Base-by-base conservation (phyloP, 2,797 vertebrate species). In the Typhlichthys eigenmanni region DNA sequence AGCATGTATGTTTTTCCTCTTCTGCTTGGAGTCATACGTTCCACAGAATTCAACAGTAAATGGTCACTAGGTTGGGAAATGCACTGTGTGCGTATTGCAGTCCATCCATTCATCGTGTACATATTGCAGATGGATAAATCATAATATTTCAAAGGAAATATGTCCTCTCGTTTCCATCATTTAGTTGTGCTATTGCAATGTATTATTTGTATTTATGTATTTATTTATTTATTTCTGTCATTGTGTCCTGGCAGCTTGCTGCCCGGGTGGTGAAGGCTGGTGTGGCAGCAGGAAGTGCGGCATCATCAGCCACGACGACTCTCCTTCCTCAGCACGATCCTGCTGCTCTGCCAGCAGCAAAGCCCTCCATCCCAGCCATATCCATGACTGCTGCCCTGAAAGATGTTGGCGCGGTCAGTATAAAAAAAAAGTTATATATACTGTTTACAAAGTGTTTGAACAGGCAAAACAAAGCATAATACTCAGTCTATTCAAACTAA, bases 341-440 rank as follows among this genome's bases (percentile, higher is more conserved):
- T 53, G 87, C 83, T 0, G 82, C 81, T 29, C 91, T 82, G 0
- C 70, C 89, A 67, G 64, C 79, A 62, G 29, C 86, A 63, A 92
- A 90, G 77, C 78, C 89, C 60, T 55, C 74, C 74, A 77, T 69
- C 66, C 92, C 93, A 17, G 87, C 87, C 64, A 95, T 99, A 86
- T 98, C 97, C 66, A 94, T 99, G 93, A 97, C 96, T 11, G 94
- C 93, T 58, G 98, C 97, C 62, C 90, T 99, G 88, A 97, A 95
- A 89, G 95, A 97, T 64, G 95, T 99, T 46, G 95, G 96, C 69
- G 92, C 91, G 82, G 96, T 99, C 90, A 87, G 96, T 96, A 59
- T 50, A 38, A 5, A 7, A 38, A 5, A 7, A 38, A 5, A 38
- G 34, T 38, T 38, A 5, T 38, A 38, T 38, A 3, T 38, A 38